phyloP scores from a whole-genome alignment of 2,797 vertebrate genomes.

The Spinibarbus caldwelli region DNA sequence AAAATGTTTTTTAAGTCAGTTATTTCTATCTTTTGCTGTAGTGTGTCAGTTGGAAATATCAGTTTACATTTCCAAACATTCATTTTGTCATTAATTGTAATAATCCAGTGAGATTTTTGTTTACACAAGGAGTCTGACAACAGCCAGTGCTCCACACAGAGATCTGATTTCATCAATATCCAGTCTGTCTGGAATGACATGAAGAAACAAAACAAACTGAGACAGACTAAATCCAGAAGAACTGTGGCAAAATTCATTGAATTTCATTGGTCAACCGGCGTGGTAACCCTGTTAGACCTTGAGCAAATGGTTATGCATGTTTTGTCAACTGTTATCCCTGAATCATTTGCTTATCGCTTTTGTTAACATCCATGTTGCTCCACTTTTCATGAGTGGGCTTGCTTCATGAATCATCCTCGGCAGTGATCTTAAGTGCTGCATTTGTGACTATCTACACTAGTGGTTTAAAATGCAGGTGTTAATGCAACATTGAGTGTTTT shows the following conservation, averaged over 20 bases:
- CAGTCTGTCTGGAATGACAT: too few species aligned
- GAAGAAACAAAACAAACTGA: too few species aligned
- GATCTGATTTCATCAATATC: too few species aligned
- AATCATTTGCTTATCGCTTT: conserved; percentile 28
- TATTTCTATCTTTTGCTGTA: too few species aligned
- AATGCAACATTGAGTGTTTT: conserved; percentile 20
- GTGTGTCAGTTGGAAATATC: too few species aligned
- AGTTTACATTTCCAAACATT: too few species aligned
- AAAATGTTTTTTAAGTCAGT: too few species aligned
- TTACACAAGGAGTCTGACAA: too few species aligned
- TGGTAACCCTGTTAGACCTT: background rate
- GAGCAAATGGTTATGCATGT: background rate
- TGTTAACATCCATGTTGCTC: background rate
- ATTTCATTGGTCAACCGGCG: background rate
- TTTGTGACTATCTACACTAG: conserved; percentile 27
- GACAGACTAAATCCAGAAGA: too few species aligned
- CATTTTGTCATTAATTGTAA: too few species aligned
- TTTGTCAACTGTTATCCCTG: background rate
- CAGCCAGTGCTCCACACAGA: too few species aligned
- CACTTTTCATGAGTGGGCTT: conserved; percentile 28
- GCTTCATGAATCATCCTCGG: conserved; percentile 26
- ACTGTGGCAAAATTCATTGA: background rate
- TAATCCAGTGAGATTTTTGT: too few species aligned
- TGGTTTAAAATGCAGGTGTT: conserved; percentile 22
- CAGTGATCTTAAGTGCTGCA: conserved; percentile 14